phyloP scores from a whole-genome alignment of 2,113 vertebrate genomes.

The Equus quagga region DNA sequence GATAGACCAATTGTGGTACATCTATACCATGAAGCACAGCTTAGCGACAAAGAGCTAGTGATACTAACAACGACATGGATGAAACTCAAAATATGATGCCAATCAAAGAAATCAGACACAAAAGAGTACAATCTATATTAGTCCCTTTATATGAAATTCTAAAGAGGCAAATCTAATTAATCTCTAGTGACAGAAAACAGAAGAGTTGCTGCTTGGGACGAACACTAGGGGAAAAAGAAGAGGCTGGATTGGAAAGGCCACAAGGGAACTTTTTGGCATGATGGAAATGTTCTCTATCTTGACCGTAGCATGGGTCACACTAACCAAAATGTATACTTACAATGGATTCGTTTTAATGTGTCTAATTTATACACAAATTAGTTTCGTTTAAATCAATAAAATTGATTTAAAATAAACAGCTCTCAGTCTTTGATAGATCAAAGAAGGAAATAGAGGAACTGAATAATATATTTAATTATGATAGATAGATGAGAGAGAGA shows the following conservation, averaged over 20 bases:
- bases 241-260: background rate
- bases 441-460: constrained; percentile 16
- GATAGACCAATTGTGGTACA: background rate
- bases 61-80: background rate
- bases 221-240: background rate
- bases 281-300: background rate
- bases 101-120: background rate
- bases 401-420: background rate
- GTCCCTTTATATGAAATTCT: background rate
- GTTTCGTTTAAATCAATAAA: background rate
- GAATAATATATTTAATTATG: background rate
- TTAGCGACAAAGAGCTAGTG: background rate
- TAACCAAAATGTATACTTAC: background rate
- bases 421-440: background rate
- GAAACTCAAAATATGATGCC: background rate
- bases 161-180: background rate
- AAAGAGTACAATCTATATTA: background rate
- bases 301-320: background rate
- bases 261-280: background rate
- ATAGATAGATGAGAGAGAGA: background rate
- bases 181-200: background rate
- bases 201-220: background rate
- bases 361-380: background rate
- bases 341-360: background rate
- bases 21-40: background rate